Evolutionary conservation across 2,113 vertebrate genomes (phyloP), one percentile per base, ranked within the genome.

Genomic region (Upupa epops): DNA sequence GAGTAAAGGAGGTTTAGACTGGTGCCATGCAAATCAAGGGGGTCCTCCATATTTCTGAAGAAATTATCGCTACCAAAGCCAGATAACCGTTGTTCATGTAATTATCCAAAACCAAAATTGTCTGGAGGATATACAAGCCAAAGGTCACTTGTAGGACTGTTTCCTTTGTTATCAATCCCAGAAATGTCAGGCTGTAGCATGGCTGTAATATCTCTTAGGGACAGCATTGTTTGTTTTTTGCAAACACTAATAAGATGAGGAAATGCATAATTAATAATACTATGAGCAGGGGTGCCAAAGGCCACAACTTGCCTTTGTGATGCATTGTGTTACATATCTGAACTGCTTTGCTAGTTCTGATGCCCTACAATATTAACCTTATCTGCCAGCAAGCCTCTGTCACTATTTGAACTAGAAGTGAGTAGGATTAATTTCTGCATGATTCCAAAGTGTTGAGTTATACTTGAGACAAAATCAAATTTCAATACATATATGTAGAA

Each of bases 231-330:
- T 90, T 93, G 56, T 37, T 90, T 92, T 92, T 88, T 73, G 36
- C 74, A 79, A 87, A 89, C 74, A 55, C 51, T 82, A 89, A 84
- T 72, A 93, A 87, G 87, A 92, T 91, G 87, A 89, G 55, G 82
- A 94, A 92, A 91, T 85, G 40, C 0, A 9, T 79, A 92, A 90
- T 90, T 95, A 93, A 86, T 90, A 93, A 91, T 81, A 58, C 32
- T 52, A 63, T 24, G 63, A 88, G 28, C 40, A 72, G 37, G 69
- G 51, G 42, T 94, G 80, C 70, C 74, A 90, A 93, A 88, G 83
- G 81, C 89, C 64, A 21, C 45, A 77, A 73, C 72, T 93, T 92
- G 55, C n/a, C 45, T 86, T 90, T 0, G 0, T 87, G 83, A 85
- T 70, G 48, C 56, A 59, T 76, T 73, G 45, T 66, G 56, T 85